These are phyloP conservation scores for Xanthostigma xanthostigma DNA, from an alignment of 2,888 invertebrate species.

Conservation along the genomic window DNA sequence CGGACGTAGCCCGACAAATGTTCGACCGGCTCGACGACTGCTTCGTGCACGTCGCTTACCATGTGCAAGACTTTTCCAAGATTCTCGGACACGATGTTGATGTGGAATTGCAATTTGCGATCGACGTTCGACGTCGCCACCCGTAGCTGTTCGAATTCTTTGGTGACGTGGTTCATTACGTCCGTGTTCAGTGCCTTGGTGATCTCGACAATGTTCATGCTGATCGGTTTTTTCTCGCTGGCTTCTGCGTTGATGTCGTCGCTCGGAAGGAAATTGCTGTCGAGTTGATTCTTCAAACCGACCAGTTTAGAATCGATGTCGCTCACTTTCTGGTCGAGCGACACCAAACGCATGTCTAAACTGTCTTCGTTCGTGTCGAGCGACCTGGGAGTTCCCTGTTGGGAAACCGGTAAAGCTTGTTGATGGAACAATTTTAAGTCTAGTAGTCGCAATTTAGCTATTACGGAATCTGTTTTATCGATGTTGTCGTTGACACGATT, in stretches of 20 bases:
- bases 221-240: constrained; percentile 73
- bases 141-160: constrained; percentile 63
- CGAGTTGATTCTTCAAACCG: constrained; percentile 66
- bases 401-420: constrained; percentile 20
- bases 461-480: constrained; percentile 70
- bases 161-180: constrained; percentile 65
- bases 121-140: constrained; percentile 65
- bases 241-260: constrained; percentile 79
- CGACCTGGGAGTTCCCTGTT: constrained; percentile 21
- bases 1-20: constrained; percentile 27
- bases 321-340: constrained; percentile 69
- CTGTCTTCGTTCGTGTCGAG: constrained; percentile 27
- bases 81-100: constrained; percentile 69
- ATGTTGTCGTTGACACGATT: constrained; percentile 70
- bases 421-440: constrained; percentile 59
- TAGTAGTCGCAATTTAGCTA: constrained; percentile 56
- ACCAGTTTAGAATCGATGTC: constrained; percentile 68
- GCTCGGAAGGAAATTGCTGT: constrained; percentile 59
- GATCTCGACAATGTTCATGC: constrained; percentile 68
- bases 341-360: constrained; percentile 50
- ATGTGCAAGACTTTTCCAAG: constrained; percentile 62
- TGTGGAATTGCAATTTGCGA: constrained; percentile 70
- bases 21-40: constrained; percentile 60
- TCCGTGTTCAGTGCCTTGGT: constrained; percentile 72
- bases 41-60: constrained; percentile 70